Evolutionary conservation across 2,797 vertebrate species (phyloP).

Genomic region (Nyctalus aviator): DNA sequence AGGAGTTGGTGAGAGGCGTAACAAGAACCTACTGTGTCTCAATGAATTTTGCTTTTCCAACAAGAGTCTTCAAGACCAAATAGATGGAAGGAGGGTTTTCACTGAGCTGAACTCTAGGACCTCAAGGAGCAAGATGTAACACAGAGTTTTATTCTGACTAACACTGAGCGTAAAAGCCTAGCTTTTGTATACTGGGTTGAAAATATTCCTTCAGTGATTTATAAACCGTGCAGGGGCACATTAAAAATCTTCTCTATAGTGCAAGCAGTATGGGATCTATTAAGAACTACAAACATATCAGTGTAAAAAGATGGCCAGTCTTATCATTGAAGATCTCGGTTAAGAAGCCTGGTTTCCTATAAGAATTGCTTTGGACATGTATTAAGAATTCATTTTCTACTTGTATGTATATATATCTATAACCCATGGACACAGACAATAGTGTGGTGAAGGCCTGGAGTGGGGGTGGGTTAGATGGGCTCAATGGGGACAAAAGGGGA

Average conservation of each 20-base stretch:
- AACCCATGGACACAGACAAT: no score
- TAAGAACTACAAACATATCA: neutral
- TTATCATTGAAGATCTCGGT: neutral
- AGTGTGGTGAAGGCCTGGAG: no score
- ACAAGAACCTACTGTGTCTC: neutral
- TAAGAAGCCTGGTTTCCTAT: neutral
- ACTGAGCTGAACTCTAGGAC: neutral
- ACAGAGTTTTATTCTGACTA: neutral
- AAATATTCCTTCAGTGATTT: constrained; percentile 18
- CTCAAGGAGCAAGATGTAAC: neutral
- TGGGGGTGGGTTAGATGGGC: no score
- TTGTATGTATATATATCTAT: no score
- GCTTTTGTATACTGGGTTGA: neutral
- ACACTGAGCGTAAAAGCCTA: neutral
- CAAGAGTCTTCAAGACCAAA: neutral
- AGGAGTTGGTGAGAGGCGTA: neutral
- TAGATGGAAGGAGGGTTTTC: neutral
- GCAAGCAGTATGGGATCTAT: neutral
- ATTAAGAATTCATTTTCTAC: neutral
- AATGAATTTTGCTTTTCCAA: constrained; percentile 16
- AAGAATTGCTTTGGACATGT: neutral
- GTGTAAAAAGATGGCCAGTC: neutral
- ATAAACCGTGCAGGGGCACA: neutral
- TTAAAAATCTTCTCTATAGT: neutral
- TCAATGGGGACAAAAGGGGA: no score